These are phyloP conservation scores for Drymonia ruficornis DNA, from an alignment of 2,888 invertebrate species.

Conservation along the genomic window DNA sequence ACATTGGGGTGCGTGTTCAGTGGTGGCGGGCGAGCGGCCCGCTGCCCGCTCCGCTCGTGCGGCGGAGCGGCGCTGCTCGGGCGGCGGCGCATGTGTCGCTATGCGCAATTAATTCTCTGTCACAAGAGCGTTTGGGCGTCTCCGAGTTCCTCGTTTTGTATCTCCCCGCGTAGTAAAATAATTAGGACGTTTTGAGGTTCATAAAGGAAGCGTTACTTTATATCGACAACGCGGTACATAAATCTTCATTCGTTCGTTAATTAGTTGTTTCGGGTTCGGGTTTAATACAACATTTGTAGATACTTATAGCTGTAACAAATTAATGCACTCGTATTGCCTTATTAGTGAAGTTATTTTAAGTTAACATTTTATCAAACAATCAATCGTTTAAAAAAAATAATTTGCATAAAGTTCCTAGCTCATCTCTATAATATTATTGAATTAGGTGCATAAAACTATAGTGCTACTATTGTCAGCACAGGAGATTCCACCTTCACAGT, in stretches of 20 bases:
- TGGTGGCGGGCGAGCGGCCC: slow-evolving; percentile 11
- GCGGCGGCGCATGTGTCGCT: slow-evolving; percentile 74
- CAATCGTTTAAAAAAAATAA: no score
- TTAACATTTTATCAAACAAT: not conserved
- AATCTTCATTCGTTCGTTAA: slow-evolving; percentile 81
- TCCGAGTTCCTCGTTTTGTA: slow-evolving; percentile 76
- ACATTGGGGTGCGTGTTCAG: not conserved
- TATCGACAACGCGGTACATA: slow-evolving; percentile 83
- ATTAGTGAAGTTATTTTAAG: not conserved
- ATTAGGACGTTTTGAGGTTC: slow-evolving; percentile 85
- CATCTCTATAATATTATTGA: no score
- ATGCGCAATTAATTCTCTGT: slow-evolving; percentile 84
- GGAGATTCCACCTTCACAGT: slow-evolving; percentile 49
- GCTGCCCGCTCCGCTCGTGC: slow-evolving; percentile 24
- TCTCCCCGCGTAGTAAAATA: slow-evolving; percentile 77
- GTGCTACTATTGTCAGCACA: slow-evolving; percentile 28
- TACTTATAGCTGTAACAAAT: slow-evolving; percentile 31
- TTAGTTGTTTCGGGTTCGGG: slow-evolving; percentile 62
- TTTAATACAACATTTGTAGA: slow-evolving; percentile 49
- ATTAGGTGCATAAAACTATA: not conserved
- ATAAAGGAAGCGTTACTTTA: slow-evolving; percentile 84
- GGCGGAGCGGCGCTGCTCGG: slow-evolving; percentile 28
- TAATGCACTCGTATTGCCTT: slow-evolving; percentile 10
- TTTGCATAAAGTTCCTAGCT: no score
- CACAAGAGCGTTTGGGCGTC: slow-evolving; percentile 84